Conservation (phyloP, 1,140 invertebrate genomes). For the Marisa cornuarietis region DNA sequence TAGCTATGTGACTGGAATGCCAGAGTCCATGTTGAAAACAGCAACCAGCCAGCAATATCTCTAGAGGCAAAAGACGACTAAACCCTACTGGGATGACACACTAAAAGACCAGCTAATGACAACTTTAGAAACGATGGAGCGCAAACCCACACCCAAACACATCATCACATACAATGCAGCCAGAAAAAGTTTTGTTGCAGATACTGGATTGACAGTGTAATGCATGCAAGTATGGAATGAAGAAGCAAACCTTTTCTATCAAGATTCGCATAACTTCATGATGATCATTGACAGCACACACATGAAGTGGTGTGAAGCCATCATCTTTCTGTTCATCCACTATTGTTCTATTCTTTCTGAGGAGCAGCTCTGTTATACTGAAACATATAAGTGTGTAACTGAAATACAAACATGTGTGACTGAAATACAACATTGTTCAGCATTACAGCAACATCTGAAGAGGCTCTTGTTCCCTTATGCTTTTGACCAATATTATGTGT, state of each 20-base stretch:
- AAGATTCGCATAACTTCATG: constrained; percentile 17
- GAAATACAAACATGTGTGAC: too few relatives aligned
- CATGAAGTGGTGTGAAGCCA: constrained; percentile 34
- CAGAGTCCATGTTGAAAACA: too few relatives aligned
- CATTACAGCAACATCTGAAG: too few relatives aligned
- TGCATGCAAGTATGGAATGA: not conserved
- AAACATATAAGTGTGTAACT: too few relatives aligned
- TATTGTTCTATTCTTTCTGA: not conserved
- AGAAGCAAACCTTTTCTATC: constrained; percentile 19
- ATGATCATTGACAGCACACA: constrained; percentile 34
- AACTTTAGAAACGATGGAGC: not conserved
- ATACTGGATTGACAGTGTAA: not conserved
- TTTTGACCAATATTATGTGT: too few relatives aligned
- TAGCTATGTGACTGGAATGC: too few relatives aligned
- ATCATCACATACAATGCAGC: not conserved
- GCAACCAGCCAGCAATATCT: too few relatives aligned
- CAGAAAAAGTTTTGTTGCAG: not conserved
- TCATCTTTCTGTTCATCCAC: constrained; percentile 30
- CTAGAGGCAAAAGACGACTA: not conserved
- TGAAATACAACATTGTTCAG: too few relatives aligned
- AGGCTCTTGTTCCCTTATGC: too few relatives aligned
- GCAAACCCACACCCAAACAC: not conserved
- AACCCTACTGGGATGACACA: not conserved
- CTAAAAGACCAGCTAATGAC: not conserved
- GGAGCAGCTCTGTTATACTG: not conserved